Conservation (phyloP, 2,797 vertebrate genomes). For the Eulemur rubriventer region DNA sequence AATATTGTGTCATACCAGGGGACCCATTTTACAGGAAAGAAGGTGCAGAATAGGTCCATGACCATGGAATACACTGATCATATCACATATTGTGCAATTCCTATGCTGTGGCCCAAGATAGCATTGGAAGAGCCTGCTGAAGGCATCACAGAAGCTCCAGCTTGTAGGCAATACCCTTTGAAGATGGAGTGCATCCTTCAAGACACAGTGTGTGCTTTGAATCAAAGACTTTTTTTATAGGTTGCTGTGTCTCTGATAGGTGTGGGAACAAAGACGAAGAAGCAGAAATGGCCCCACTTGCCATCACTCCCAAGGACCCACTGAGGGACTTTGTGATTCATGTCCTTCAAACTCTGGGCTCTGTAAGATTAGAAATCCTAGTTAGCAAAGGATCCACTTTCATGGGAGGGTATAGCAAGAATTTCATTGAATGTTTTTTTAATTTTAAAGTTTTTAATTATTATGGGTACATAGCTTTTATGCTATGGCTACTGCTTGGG, state of each 20-base stretch:
- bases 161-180: not conserved
- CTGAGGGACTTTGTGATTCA: not conserved
- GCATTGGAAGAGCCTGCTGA: not conserved
- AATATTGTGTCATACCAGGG: not conserved
- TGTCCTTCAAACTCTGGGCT: not conserved
- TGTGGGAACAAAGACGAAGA: not conserved
- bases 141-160: not conserved
- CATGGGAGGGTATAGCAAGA: not conserved
- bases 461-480: not conserved
- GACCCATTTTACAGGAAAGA: not conserved
- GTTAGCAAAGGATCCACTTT: not conserved
- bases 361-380: not conserved
- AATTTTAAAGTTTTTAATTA: not conserved
- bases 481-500: not conserved
- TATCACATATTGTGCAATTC: no score
- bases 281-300: not conserved
- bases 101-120: not conserved
- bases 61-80: not conserved
- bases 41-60: not conserved
- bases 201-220: not conserved
- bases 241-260: not conserved
- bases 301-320: not conserved
- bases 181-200: not conserved
- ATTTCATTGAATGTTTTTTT: not conserved
- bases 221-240: not conserved